phyloP scores from a whole-genome alignment of 1,140 invertebrate species.

The Euborellia annulipes region DNA sequence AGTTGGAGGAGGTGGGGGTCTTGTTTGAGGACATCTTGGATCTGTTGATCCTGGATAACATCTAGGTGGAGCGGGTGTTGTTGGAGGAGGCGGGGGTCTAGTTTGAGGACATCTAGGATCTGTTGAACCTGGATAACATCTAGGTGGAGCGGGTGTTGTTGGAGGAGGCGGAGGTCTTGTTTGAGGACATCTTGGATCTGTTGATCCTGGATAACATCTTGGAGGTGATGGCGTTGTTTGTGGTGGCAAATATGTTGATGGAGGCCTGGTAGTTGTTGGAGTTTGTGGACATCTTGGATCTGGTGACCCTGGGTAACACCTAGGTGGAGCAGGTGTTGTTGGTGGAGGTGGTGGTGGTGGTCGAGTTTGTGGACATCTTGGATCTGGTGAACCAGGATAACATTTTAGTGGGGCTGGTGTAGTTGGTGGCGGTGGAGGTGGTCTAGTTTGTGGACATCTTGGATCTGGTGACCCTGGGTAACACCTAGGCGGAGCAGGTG shows the following conservation, averaged over 20 bases:
- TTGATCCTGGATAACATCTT: conserved; percentile 11
- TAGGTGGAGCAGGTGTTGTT: conserved; percentile 16
- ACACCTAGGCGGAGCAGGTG: conserved; percentile 13
- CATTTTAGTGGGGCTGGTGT: conserved; percentile 11
- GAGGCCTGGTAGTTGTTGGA: conserved; percentile 10
- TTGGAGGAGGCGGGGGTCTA: conserved; percentile 14
- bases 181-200: too few relatives aligned
- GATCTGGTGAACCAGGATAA: conserved; percentile 21
- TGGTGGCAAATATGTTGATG: conserved; percentile 9
- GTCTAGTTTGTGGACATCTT: conserved; percentile 10
- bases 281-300: conserved; percentile 23
- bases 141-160: conserved; percentile 10
- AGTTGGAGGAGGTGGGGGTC: conserved; percentile 14
- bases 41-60: conserved; percentile 20
- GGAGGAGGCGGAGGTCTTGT: too few relatives aligned
- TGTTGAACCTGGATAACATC: conserved; percentile 15
- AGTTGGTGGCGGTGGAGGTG: conserved; percentile 3
- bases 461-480: conserved; percentile 21
- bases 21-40: conserved; percentile 18
- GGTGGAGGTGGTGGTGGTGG: conserved; percentile 11
- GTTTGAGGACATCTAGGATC: conserved; percentile 17
- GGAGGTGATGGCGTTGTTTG: conserved; percentile 11
- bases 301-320: conserved; percentile 24
- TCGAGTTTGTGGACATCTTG: conserved; percentile 15
- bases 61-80: conserved; percentile 12